Evolutionary conservation across 1,140 invertebrate genomes (phyloP).

Genomic region (Colletes gigas): DNA sequence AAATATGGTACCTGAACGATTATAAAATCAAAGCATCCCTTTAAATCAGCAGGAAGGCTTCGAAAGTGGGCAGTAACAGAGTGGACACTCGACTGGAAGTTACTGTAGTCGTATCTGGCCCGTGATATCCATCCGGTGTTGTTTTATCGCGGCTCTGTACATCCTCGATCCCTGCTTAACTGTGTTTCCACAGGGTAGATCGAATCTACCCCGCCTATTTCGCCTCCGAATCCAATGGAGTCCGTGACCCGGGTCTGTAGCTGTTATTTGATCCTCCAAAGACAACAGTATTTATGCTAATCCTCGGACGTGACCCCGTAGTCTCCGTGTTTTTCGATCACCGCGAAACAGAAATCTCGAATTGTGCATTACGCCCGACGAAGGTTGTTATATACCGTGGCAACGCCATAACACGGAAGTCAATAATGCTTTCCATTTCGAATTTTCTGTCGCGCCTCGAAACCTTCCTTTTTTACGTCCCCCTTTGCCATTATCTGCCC

Average conservation of each 20-base stretch:
- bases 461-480: not conserved
- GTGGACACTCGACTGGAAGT: no score
- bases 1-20: no score
- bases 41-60: no score
- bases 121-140: not conserved
- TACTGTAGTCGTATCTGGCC: not conserved
- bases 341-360: slow-evolving; percentile 24
- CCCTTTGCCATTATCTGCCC: slow-evolving; percentile 23
- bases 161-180: not conserved
- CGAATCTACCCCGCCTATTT: slow-evolving; percentile 15
- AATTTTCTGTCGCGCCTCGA: not conserved
- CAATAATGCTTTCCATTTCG: not conserved
- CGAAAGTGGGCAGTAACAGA: no score
- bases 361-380: slow-evolving; percentile 10
- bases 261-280: slow-evolving; percentile 31
- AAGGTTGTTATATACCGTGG: not conserved
- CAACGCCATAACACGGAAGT: slow-evolving; percentile 5
- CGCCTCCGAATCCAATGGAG: not conserved
- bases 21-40: no score
- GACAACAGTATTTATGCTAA: slow-evolving; percentile 45
- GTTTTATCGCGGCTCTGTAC: not conserved
- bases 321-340: slow-evolving; percentile 19
- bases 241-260: not conserved
- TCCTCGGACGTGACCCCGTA: slow-evolving; percentile 5
- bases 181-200: slow-evolving; percentile 11